Evolutionary conservation across 2,113 vertebrate species (phyloP).

Genomic region (Bufo bufo): DNA sequence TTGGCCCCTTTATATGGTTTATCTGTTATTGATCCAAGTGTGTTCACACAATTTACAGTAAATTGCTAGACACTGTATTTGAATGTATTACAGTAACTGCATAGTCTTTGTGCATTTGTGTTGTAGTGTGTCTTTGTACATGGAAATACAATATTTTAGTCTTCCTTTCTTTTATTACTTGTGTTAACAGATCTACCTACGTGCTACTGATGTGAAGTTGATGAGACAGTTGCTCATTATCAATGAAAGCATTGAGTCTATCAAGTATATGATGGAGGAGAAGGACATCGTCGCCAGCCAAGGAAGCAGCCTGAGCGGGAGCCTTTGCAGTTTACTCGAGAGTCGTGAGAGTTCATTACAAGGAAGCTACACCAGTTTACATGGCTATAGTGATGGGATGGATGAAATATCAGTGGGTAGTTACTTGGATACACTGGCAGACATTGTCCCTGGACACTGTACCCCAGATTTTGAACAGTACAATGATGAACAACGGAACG

Average conservation of each 20-base stretch:
- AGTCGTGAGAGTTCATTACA: conserved; percentile 84
- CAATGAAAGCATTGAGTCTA: conserved; percentile 95
- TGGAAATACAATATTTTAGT: neutral
- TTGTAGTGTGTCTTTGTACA: neutral
- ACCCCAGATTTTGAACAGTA: conserved; percentile 85
- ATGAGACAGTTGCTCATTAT: conserved; percentile 95
- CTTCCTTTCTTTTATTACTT: conserved; percentile 36
- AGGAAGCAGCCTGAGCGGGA: conserved; percentile 89
- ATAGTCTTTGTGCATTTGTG: neutral
- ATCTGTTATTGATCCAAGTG: too few relatives aligned
- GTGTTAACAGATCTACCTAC: conserved; percentile 79
- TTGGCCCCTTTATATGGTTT: too few relatives aligned
- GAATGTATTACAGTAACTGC: too few relatives aligned
- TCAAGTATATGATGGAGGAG: conserved; percentile 95
- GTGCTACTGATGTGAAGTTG: conserved; percentile 89
- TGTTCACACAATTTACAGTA: too few relatives aligned
- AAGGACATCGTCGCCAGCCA: conserved; percentile 82
- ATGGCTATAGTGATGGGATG: conserved; percentile 83
- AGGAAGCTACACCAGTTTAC: conserved; percentile 86
- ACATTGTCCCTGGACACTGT: conserved; percentile 82
- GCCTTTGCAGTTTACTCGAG: conserved; percentile 90
- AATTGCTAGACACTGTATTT: too few relatives aligned
- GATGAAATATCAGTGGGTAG: conserved; percentile 93
- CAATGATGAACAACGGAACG: conserved; percentile 78
- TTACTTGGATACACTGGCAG: conserved; percentile 92